Evolutionary conservation across 2,113 vertebrate species (phyloP).

Genomic region (Eolophus roseicapilla): DNA sequence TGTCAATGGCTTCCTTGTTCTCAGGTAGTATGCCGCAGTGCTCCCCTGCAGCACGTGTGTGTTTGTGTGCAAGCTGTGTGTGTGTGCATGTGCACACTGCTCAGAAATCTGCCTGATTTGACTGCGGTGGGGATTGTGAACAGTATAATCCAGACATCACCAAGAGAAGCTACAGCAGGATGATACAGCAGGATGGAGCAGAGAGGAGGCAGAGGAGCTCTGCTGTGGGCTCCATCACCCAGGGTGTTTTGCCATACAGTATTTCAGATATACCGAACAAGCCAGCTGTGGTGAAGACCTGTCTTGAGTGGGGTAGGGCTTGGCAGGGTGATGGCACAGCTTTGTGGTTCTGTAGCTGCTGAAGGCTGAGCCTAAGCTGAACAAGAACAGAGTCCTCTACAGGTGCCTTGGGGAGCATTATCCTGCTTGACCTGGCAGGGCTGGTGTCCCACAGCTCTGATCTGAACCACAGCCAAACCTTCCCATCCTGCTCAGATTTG

Average conservation of each 20-base stretch:
- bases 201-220: neutral
- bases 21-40: slow-evolving; percentile 83
- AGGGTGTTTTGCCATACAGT: neutral
- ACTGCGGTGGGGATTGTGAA: neutral
- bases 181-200: neutral
- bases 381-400: neutral
- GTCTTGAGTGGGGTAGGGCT: neutral
- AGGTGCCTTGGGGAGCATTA: neutral
- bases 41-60: neutral
- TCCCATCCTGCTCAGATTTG: neutral
- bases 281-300: neutral
- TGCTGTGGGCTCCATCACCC: neutral
- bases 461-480: neutral
- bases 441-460: neutral
- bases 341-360: neutral
- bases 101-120: neutral
- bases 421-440: neutral
- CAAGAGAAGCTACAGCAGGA: neutral
- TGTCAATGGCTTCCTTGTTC: slow-evolving; percentile 92
- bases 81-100: slow-evolving; percentile 16
- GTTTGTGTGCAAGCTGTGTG: neutral
- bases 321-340: neutral
- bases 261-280: neutral
- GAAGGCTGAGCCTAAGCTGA: neutral
- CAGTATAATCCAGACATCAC: neutral